Base-by-base conservation (phyloP, 1,140 invertebrate species). In the Paramacrobiotus metropolitanus region DNA sequence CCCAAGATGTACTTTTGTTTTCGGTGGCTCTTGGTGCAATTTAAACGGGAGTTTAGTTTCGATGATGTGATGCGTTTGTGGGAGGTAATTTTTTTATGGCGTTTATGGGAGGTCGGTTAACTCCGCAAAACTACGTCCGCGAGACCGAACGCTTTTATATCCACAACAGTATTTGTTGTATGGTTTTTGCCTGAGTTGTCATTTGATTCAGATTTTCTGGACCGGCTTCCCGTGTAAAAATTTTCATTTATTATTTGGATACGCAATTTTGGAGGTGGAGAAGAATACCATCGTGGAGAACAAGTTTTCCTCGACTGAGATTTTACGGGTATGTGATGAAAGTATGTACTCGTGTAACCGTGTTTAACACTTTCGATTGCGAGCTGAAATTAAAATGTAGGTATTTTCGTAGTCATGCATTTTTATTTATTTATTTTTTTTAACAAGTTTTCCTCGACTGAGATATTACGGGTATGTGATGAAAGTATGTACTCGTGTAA, bases 1-100 rank as follows among this genome's bases (percentile, higher is more conserved):
- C 94, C 92, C 2, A 96, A 97, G 71, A 90, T 98, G 84, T 97
- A 92, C 71, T 98, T 99, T 73, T 96, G 90, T 73, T 99, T 99
- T 74, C 83, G 94, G 21, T 82, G 81, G 80, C 71, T 81, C 45
- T 68, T 81, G 2, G 79, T 82, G 28, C 68, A 74, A 30, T 81
- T 81, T 67, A 82, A 82, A 66, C 68, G 80, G 64, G 80, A 81
- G 68, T 80, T 81, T 61, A 74, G 48, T 24, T 55, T 55, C 28
- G 48, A 55, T 15, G 48, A 55, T 28, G 48, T 55, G 4, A 55
- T 55, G 48, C 48, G 48, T 55, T 24, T 55, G 15, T 55, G 48
- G 48, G 48, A 55, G 48, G 48, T 55, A 15, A 9, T 15, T 62
- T 29, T 62, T 24, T 24, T 31, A 60, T 44, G 21, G 9, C 60